Evolutionary conservation across 2,797 vertebrate species (phyloP).

Genomic region (Streptopelia turtur): DNA sequence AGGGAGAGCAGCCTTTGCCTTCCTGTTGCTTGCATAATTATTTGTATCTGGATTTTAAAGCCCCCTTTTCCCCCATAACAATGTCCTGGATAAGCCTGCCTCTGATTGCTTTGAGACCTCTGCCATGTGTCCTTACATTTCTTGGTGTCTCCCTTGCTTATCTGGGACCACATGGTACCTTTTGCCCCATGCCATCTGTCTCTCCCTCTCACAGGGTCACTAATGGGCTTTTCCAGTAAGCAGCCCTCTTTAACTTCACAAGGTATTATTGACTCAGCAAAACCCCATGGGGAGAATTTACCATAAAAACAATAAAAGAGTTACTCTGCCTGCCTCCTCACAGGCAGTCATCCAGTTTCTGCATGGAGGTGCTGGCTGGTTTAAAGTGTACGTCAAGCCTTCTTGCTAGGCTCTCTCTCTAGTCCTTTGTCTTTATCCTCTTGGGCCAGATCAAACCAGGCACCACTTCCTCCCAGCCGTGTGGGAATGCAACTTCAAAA

Average conservation of each 20-base stretch:
- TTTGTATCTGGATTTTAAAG: not conserved
- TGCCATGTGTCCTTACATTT: not conserved
- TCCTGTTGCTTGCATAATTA: not conserved
- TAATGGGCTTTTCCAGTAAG: not conserved
- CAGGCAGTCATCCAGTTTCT: not conserved
- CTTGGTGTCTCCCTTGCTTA: not conserved
- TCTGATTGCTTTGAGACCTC: not conserved
- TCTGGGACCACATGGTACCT: not conserved
- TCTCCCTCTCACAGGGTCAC: not conserved
- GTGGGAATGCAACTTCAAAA: slow-evolving; percentile 28
- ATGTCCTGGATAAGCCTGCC: not conserved
- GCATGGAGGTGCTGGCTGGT: not conserved
- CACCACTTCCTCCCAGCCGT: not conserved
- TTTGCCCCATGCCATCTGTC: not conserved
- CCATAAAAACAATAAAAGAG: not conserved
- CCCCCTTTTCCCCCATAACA: not conserved
- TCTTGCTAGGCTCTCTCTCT: not conserved
- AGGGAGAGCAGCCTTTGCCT: not conserved
- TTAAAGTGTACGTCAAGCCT: not conserved
- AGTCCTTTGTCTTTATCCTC: slow-evolving; percentile 32
- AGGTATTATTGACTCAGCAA: not conserved
- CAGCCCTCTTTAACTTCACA: not conserved
- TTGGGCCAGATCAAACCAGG: not conserved
- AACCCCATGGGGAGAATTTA: not conserved
- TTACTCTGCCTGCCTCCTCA: not conserved